These are phyloP conservation scores for Pentalonia nigronervosa DNA, from an alignment of 1,140 invertebrate species.

Conservation along the genomic window DNA sequence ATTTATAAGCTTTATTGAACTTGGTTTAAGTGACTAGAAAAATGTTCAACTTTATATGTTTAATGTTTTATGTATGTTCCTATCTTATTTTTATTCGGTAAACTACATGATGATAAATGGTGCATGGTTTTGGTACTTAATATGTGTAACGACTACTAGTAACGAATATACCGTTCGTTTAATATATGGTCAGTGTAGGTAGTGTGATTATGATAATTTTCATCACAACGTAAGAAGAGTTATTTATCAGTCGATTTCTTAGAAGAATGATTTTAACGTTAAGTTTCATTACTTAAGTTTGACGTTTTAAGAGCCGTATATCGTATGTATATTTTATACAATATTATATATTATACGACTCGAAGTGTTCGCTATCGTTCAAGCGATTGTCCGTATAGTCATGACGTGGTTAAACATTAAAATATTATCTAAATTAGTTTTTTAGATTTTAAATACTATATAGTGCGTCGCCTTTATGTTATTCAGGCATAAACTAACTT, in stretches of 20 bases:
- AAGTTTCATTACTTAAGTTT: neutral
- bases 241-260: neutral
- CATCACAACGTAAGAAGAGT: neutral
- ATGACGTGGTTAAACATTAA: too few species aligned
- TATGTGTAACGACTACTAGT: neutral
- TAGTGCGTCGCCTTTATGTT: neutral
- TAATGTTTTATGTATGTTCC: neutral
- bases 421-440: too few species aligned
- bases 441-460: too few species aligned
- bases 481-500: neutral
- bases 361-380: too few species aligned
- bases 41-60: neutral
- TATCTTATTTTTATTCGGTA: neutral
- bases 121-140: neutral
- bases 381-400: too few species aligned
- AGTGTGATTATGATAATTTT: conserved; percentile 11
- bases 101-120: neutral
- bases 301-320: neutral
- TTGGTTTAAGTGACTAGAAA: neutral
- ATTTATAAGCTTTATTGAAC: neutral
- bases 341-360: neutral
- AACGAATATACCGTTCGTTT: neutral
- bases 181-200: neutral
- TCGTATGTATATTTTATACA: neutral
- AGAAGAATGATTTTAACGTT: neutral